phyloP scores from a whole-genome alignment of 2,888 invertebrate species.

The Brachypalpus laphriformis region DNA sequence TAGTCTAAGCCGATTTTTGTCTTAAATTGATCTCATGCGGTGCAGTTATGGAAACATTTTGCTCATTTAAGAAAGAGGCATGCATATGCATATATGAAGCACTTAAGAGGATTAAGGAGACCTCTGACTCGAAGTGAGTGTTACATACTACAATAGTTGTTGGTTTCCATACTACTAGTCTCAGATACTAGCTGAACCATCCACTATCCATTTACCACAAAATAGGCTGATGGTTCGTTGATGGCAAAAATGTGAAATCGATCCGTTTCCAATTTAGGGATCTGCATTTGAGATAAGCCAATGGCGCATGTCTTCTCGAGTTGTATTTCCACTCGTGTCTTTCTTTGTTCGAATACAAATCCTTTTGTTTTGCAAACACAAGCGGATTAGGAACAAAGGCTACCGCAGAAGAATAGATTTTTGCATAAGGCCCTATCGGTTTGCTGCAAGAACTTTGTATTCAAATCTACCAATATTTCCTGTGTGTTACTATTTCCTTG shows the following conservation, averaged over 20 bases:
- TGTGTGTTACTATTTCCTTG: background rate
- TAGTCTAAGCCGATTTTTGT: constrained; percentile 54
- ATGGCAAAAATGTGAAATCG: background rate
- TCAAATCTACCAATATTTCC: too few relatives aligned
- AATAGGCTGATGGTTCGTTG: too few relatives aligned
- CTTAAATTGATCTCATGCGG: constrained; percentile 45
- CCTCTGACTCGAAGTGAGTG: background rate
- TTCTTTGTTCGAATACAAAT: constrained; percentile 27
- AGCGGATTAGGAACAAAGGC: constrained; percentile 63
- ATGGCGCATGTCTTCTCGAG: constrained; percentile 50
- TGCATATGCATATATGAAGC: background rate
- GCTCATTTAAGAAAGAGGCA: constrained; percentile 20
- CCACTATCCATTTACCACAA: too few relatives aligned
- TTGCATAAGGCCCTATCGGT: constrained; percentile 4
- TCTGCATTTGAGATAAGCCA: constrained; percentile 52
- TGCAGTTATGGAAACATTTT: constrained; percentile 8
- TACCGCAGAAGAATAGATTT: constrained; percentile 9
- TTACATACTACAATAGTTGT: background rate
- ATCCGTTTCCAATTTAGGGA: background rate
- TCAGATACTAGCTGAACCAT: too few relatives aligned
- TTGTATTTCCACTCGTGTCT: background rate
- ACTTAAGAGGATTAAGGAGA: background rate
- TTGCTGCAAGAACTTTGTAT: background rate
- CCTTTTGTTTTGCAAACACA: constrained; percentile 63
- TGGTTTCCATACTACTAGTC: too few relatives aligned